Evolutionary conservation across 2,888 invertebrate species (phyloP).

Genomic region (Odiellus spinosus): DNA sequence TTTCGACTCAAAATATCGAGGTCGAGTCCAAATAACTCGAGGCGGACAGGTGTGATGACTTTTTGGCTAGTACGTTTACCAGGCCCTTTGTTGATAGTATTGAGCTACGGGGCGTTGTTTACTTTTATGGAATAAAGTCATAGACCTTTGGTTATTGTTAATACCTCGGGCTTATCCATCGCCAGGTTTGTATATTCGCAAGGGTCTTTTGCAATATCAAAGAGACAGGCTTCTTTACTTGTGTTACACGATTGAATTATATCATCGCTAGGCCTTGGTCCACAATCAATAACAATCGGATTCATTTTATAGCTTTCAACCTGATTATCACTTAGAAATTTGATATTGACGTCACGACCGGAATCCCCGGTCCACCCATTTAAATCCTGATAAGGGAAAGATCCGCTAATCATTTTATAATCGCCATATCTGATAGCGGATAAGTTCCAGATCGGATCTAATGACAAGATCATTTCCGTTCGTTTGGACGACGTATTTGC

Average conservation of each 20-base stretch:
- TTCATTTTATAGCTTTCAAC: too few species aligned
- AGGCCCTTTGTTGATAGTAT: too few species aligned
- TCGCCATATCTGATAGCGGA: constrained; percentile 51
- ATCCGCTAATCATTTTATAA: constrained; percentile 61
- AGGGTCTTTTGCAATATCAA: constrained; percentile 29
- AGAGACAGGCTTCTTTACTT: constrained; percentile 26
- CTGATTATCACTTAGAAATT: too few species aligned
- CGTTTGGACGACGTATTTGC: constrained; percentile 36
- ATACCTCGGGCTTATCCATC: constrained; percentile 13
- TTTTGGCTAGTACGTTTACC: too few species aligned
- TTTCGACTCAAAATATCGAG: too few species aligned
- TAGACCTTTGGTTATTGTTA: too few species aligned
- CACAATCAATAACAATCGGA: constrained; percentile 5
- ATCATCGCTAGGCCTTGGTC: too few species aligned
- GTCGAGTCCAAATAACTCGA: too few species aligned
- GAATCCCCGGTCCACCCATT: constrained; percentile 43
- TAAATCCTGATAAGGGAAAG: constrained; percentile 54
- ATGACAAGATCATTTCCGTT: constrained; percentile 59
- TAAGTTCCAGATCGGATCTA: constrained; percentile 47
- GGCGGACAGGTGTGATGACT: too few species aligned
- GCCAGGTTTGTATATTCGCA: constrained; percentile 25
- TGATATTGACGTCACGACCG: constrained; percentile 6
- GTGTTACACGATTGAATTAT: constrained; percentile 16
- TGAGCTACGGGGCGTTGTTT: too few species aligned
- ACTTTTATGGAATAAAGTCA: too few species aligned